These are phyloP conservation scores for Priocnemis perturbator DNA, from an alignment of 2,888 invertebrate genomes.

Conservation along the genomic window DNA sequence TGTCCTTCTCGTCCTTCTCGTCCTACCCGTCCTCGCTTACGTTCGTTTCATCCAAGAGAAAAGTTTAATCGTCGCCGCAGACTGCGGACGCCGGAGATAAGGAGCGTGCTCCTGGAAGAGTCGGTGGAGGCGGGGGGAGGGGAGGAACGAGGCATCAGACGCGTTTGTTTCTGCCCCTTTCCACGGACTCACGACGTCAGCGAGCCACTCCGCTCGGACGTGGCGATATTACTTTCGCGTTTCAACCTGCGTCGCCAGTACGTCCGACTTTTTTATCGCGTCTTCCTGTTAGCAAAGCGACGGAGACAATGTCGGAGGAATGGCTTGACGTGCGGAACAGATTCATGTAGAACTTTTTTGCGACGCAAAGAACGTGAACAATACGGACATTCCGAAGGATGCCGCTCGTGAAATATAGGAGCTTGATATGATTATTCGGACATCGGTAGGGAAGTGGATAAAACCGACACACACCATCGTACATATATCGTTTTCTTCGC, in stretches of 20 bases:
- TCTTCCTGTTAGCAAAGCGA: not conserved
- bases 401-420: no score
- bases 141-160: not conserved
- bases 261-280: not conserved
- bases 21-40: constrained; percentile 9
- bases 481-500: no score
- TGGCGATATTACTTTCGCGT: constrained; percentile 30
- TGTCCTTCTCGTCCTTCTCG: no score
- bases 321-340: not conserved
- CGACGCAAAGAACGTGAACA: not conserved
- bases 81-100: constrained; percentile 50
- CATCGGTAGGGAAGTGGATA: not conserved
- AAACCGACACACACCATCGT: no score
- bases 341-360: no score
- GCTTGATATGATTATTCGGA: no score
- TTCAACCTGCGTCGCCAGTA: constrained; percentile 10
- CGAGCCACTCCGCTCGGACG: not conserved
- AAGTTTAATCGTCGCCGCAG: constrained; percentile 56
- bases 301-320: not conserved
- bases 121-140: no score
- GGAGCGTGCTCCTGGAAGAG: constrained; percentile 18
- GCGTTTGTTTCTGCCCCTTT: constrained; percentile 7
- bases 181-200: not conserved
- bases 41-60: constrained; percentile 39
- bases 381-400: no score